Percentiles rank a stretch among this genome's conserved stretches.
phyloP scores from a whole-genome alignment of 2,888 invertebrate species.

The Augochlorella aurata region DNA sequence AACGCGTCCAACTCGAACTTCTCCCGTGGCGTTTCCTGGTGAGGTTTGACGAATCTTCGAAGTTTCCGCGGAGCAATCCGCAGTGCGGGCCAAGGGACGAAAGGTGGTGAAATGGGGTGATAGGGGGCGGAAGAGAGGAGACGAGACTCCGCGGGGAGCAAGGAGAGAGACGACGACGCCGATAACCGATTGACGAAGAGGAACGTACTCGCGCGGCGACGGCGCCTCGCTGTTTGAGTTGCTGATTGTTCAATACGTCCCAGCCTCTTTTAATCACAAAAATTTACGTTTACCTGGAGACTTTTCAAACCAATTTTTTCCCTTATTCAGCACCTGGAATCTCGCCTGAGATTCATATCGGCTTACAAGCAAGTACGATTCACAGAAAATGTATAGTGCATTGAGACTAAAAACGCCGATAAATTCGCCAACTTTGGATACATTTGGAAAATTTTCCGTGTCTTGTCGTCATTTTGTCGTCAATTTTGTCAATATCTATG shows the following conservation, averaged over 20 bases:
- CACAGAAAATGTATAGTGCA: no score
- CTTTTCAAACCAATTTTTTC: no score
- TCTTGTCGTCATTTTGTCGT: no score
- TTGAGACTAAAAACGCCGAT: no score
- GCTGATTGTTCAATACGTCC: slow-evolving; percentile 64
- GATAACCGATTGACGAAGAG: slow-evolving; percentile 66
- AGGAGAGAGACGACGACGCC: slow-evolving; percentile 54
- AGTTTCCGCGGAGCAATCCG: slow-evolving; percentile 65
- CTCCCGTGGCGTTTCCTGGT: slow-evolving; percentile 17
- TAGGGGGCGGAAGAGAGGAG: background rate
- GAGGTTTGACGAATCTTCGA: slow-evolving; percentile 72
- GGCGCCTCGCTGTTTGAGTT: slow-evolving; percentile 70
- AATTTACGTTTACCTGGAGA: no score
- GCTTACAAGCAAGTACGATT: no score
- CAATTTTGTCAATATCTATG: no score
- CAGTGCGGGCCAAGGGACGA: slow-evolving; percentile 61
- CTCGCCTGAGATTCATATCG: no score
- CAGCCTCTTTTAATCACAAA: background rate
- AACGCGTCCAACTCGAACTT: slow-evolving; percentile 71
- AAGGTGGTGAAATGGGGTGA: no score
- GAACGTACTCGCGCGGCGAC: slow-evolving; percentile 51
- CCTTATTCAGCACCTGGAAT: no score
- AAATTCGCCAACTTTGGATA: no score
- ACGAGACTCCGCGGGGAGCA: background rate
- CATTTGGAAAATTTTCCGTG: no score